Percentiles rank a stretch among this genome's conserved stretches.
Conservation (phyloP, 2,888 invertebrate species). For the Clepsis dumicolana region DNA sequence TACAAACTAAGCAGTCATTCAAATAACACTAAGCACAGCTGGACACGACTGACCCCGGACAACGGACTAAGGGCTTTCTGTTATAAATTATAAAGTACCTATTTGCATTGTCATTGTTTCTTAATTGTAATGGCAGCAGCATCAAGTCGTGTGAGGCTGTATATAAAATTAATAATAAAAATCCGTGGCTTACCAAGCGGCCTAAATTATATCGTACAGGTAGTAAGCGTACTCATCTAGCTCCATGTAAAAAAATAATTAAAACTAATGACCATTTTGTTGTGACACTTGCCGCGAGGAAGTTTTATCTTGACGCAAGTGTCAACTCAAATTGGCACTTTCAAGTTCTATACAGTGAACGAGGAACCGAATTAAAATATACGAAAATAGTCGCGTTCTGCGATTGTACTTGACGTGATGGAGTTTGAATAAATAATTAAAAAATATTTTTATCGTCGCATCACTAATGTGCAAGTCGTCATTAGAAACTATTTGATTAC, state of each 20-base stretch:
- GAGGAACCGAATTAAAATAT: conserved; percentile 68
- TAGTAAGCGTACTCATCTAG: conserved; percentile 83
- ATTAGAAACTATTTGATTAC: conserved; percentile 26
- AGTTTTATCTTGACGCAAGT: neutral
- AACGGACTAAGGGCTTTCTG: neutral
- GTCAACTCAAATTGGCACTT: conserved; percentile 4
- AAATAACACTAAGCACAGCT: conserved; percentile 71
- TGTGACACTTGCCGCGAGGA: conserved; percentile 4
- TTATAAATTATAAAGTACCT: conserved; percentile 18
- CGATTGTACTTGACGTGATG: conserved; percentile 19
- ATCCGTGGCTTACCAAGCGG: conserved; percentile 63
- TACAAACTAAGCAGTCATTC: conserved; percentile 86
- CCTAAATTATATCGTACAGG: conserved; percentile 75
- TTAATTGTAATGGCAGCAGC: neutral
- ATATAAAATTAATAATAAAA: conserved; percentile 44
- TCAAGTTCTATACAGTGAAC: conserved; percentile 60
- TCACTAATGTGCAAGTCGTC: conserved; percentile 20
- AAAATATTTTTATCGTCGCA: conserved; percentile 45
- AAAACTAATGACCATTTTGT: conserved; percentile 54
- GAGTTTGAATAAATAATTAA: conserved; percentile 51
- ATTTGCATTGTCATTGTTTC: conserved; percentile 30
- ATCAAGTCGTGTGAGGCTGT: conserved; percentile 22
- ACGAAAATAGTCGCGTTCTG: conserved; percentile 21
- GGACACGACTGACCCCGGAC: conserved; percentile 19
- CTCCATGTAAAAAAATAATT: conserved; percentile 72